These are phyloP conservation scores for Hydrophis major DNA, from an alignment of 2,797 vertebrate genomes.

Conservation along the genomic window DNA sequence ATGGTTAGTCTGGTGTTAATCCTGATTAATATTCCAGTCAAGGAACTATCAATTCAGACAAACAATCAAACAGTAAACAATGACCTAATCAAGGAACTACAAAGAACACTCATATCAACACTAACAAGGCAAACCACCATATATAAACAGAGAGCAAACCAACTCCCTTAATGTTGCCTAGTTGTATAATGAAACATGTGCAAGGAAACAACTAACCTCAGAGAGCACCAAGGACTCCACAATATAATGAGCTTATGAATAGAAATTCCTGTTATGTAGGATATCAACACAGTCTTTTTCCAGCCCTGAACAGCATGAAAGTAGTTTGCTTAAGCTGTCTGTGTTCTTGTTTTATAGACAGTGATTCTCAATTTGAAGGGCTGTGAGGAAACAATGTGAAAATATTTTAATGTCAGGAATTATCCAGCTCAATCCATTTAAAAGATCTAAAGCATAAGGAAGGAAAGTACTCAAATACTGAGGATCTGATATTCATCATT, in stretches of 20 bases:
- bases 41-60: neutral
- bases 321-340: neutral
- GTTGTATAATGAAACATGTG: neutral
- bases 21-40: neutral
- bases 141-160: neutral
- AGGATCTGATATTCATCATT: neutral
- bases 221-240: neutral
- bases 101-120: neutral
- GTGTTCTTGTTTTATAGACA: neutral
- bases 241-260: slow-evolving; percentile 17
- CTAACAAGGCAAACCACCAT: neutral
- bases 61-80: neutral
- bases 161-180: neutral
- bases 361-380: neutral
- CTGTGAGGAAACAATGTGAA: neutral
- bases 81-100: neutral
- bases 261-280: neutral
- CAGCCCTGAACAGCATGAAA: neutral
- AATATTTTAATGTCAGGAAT: neutral
- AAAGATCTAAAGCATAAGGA: neutral
- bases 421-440: neutral
- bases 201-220: neutral
- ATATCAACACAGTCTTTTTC: neutral
- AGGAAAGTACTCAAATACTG: too few relatives aligned
- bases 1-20: neutral